Conservation (phyloP, 2,797 vertebrate genomes). For the Propithecus perrieri region DNA sequence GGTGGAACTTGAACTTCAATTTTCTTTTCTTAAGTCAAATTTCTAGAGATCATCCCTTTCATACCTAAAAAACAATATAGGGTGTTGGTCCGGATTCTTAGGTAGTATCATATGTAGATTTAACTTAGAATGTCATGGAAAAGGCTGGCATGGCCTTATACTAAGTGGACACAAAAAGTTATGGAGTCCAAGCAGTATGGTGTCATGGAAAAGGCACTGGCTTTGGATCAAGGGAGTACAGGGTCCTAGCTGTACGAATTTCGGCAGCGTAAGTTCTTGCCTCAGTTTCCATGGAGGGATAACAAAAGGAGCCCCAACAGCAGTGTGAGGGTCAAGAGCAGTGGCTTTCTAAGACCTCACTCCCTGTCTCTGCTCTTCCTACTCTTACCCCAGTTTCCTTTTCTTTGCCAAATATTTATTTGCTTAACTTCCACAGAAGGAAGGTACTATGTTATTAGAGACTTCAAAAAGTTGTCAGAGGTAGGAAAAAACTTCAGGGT, state of each 20-base stretch:
- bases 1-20: not conserved
- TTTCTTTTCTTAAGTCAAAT: not conserved
- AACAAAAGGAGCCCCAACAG: not conserved
- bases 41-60: not conserved
- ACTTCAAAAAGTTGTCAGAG: not conserved
- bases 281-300: not conserved
- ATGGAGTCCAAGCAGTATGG: not conserved
- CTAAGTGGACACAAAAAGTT: not conserved
- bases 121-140: not conserved
- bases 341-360: rapidly evolving
- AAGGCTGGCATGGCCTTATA: not conserved
- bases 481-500: not conserved
- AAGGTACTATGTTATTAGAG: not conserved
- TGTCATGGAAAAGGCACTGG: not conserved
- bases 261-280: not conserved
- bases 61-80: not conserved
- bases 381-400: not conserved
- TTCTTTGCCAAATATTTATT: not conserved
- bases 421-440: not conserved
- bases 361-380: not conserved
- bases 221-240: not conserved
- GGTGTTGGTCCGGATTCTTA: not conserved
- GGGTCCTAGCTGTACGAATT: not conserved
- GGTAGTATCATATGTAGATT: not conserved
- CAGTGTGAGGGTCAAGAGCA: not conserved